Evolutionary conservation across 2,797 vertebrate species (phyloP), one percentile per base, ranked within the genome.

Genomic region (Lateolabrax maculatus): DNA sequence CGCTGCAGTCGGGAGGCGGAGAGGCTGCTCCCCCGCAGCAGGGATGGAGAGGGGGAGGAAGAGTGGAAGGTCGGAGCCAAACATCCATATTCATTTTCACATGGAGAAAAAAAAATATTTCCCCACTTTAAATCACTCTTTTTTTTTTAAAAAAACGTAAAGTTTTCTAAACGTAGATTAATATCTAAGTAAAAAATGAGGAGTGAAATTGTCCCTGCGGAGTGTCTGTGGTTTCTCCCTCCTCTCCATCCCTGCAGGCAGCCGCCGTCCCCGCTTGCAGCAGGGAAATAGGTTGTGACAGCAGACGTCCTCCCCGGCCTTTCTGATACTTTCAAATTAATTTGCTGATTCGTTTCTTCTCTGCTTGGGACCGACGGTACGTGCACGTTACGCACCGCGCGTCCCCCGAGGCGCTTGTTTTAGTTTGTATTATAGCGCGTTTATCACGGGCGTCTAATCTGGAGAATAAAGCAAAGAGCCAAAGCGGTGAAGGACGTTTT

Each of bases 281-380:
- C 85, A 56, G 81, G 61, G 71, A 93, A 95, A 95, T 94, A 53
- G 91, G 86, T 94, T 94, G 81, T 94, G 93, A 95, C 95, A 94
- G 94, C 91, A 77, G 92, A 93, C 92, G 90, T 94, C 93, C 92
- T 91, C 90, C 90, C 76, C 87, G 87, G 91, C 88, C 88, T 84
- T 84, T 85, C 84, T 87, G 53, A 85, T 91, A 88, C 90, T 90
- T 92, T 86, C 67, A 90, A 84, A 92, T 94, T 93, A 87, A 94
- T 94, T 94, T 91, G 80, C 88, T 86, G 87, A 86, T 90, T 89
- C 87, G 73, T 79, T 85, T 92, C 90, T 91, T 90, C 87, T 92
- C 89, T 84, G 92, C 90, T 90, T 87, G 91, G 84, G 83, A 85
- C 91, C 79, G 78, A 86, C 84, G 85, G 87, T 84, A 81, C 83